Evolutionary conservation across 2,888 invertebrate species (phyloP).

Genomic region (Phragmatobia fuliginosa): DNA sequence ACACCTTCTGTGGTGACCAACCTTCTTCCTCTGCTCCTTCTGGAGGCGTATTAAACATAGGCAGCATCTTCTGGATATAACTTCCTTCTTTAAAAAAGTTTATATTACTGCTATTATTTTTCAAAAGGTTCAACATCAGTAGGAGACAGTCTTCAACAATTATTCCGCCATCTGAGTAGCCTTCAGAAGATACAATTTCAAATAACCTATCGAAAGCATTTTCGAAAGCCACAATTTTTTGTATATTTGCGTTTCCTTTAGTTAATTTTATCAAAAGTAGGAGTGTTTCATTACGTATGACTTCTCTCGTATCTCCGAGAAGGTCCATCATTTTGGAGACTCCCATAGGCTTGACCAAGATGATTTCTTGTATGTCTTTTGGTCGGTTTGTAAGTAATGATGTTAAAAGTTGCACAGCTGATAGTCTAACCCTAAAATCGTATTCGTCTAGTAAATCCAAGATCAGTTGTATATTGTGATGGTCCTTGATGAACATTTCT

Average conservation of each 20-base stretch:
- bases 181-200: conserved; percentile 96
- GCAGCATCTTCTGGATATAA: conserved; percentile 95
- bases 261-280: conserved; percentile 96
- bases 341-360: conserved; percentile 97
- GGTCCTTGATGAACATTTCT: conserved; percentile 97
- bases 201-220: conserved; percentile 98
- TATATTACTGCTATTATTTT: conserved; percentile 98
- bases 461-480: conserved; percentile 93
- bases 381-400: conserved; percentile 95
- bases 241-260: conserved; percentile 97
- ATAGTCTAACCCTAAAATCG: conserved; percentile 97
- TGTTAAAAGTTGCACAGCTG: conserved; percentile 95
- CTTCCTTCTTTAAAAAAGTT: conserved; percentile 99
- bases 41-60: conserved; percentile 94
- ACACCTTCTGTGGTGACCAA: conserved; percentile 97
- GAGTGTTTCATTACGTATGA: conserved; percentile 97
- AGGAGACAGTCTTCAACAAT: conserved; percentile 99
- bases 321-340: conserved; percentile 99
- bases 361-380: conserved; percentile 95
- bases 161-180: conserved; percentile 97
- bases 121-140: conserved; percentile 96
- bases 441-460: conserved; percentile 96
- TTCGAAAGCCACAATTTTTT: conserved; percentile 99
- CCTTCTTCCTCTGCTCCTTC: conserved; percentile 90
- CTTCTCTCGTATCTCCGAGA: conserved; percentile 96